Evolutionary conservation across 2,888 invertebrate genomes (phyloP).

Genomic region (Pachydiplax longipennis): DNA sequence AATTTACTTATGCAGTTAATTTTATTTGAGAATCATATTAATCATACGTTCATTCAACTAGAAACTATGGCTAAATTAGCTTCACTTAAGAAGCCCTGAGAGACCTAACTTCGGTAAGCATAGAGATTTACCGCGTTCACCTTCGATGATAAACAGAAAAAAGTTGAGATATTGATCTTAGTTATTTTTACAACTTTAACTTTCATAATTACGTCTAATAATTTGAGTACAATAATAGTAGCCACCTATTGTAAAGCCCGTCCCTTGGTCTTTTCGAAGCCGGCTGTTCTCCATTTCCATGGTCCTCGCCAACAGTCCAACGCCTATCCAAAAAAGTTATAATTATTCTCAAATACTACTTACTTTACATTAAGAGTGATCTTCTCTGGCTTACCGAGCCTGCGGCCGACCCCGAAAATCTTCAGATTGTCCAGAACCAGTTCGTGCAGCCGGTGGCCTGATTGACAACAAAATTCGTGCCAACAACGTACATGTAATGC

Average conservation of each 20-base stretch:
- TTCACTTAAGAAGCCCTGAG: too few species aligned
- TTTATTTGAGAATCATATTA: too few species aligned
- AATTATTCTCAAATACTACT: not conserved
- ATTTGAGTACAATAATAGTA: not conserved
- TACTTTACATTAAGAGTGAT: not conserved
- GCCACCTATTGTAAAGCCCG: slow-evolving; percentile 25
- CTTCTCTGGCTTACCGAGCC: not conserved
- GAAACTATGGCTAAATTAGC: too few species aligned
- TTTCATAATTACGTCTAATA: too few species aligned
- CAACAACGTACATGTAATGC: not conserved
- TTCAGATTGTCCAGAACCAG: slow-evolving; percentile 2
- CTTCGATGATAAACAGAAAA: too few species aligned
- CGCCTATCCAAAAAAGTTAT: not conserved
- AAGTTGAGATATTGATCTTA: too few species aligned
- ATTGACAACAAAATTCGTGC: not conserved
- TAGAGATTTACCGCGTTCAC: too few species aligned
- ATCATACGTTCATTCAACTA: too few species aligned
- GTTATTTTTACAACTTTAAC: too few species aligned
- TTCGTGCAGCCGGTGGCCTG: slow-evolving; percentile 10
- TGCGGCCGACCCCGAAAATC: slow-evolving; percentile 27
- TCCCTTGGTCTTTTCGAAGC: not conserved
- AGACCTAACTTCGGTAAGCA: too few species aligned
- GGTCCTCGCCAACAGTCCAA: slow-evolving; percentile 21
- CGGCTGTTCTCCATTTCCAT: slow-evolving; percentile 29
- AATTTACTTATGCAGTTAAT: too few species aligned